Evolutionary conservation across 2,888 invertebrate species (phyloP).

Genomic region (Caenorhabditis parvicauda): DNA sequence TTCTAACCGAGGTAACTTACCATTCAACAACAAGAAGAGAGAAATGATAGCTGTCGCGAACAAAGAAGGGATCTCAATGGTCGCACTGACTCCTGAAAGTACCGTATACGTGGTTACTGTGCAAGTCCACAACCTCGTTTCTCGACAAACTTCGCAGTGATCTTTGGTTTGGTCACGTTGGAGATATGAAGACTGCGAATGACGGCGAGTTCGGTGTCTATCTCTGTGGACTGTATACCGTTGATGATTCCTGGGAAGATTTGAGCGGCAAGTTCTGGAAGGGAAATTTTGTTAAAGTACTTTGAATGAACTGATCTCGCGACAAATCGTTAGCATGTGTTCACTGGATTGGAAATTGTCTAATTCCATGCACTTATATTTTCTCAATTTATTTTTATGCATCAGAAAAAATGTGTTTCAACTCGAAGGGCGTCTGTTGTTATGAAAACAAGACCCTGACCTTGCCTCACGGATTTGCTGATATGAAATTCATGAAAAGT

Average conservation of each 20-base stretch:
- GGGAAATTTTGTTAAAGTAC: too few species aligned
- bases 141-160: slow-evolving; percentile 44
- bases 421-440: too few species aligned
- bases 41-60: too few species aligned
- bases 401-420: too few species aligned
- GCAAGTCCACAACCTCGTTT: slow-evolving; percentile 26
- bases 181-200: slow-evolving; percentile 25
- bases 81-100: slow-evolving; percentile 27
- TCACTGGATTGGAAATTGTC: neutral
- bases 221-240: slow-evolving; percentile 33
- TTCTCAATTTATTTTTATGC: neutral
- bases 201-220: slow-evolving; percentile 19
- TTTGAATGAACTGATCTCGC: too few species aligned
- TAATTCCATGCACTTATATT: neutral
- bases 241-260: slow-evolving; percentile 37
- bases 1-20: too few species aligned
- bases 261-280: slow-evolving; percentile 32
- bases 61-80: too few species aligned
- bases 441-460: too few species aligned
- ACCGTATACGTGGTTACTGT: neutral
- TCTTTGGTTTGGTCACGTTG: slow-evolving; percentile 38
- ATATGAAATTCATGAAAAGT: neutral
- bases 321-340: neutral
- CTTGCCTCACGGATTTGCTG: too few species aligned
- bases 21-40: too few species aligned